Conservation (phyloP, 1,140 invertebrate genomes). For the Ceratitis capitata region DNA sequence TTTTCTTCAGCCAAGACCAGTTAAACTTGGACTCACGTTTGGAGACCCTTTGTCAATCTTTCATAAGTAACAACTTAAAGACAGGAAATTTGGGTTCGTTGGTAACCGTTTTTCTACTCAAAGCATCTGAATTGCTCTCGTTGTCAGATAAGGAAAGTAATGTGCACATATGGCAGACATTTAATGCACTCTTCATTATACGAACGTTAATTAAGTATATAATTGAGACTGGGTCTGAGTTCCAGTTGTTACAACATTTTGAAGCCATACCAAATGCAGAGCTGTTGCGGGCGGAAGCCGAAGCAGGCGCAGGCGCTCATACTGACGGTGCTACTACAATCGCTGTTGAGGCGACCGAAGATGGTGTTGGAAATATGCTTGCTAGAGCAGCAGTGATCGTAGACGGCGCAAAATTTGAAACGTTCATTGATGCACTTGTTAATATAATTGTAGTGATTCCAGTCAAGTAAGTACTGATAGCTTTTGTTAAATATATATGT, state of each 20-base stretch:
- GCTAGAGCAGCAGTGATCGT: conserved; percentile 51
- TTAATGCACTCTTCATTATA: conserved; percentile 92
- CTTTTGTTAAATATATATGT: too few species aligned
- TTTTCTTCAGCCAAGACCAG: conserved; percentile 78
- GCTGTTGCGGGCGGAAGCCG: conserved; percentile 48
- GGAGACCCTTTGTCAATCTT: conserved; percentile 76
- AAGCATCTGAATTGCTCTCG: conserved; percentile 81
- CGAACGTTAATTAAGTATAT: conserved; percentile 90
- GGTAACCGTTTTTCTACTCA: conserved; percentile 82
- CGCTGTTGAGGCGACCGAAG: conserved; percentile 58
- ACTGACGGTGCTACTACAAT: conserved; percentile 49
- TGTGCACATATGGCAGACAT: conserved; percentile 93
- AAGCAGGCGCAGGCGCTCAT: conserved; percentile 46
- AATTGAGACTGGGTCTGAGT: conserved; percentile 81
- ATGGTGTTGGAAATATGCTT: conserved; percentile 38
- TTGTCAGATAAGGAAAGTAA: conserved; percentile 87
- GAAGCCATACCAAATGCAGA: conserved; percentile 68
- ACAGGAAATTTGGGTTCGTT: conserved; percentile 90
- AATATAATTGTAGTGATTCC: conserved; percentile 64
- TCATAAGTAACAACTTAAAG: conserved; percentile 81
- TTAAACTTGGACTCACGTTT: conserved; percentile 82
- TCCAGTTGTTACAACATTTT: conserved; percentile 78
- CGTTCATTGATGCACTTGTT: conserved; percentile 62
- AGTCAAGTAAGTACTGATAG: conserved; percentile 52
- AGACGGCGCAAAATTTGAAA: conserved; percentile 62